Base-by-base conservation (phyloP, 2,888 invertebrate species). In the Pandemis corylana region DNA sequence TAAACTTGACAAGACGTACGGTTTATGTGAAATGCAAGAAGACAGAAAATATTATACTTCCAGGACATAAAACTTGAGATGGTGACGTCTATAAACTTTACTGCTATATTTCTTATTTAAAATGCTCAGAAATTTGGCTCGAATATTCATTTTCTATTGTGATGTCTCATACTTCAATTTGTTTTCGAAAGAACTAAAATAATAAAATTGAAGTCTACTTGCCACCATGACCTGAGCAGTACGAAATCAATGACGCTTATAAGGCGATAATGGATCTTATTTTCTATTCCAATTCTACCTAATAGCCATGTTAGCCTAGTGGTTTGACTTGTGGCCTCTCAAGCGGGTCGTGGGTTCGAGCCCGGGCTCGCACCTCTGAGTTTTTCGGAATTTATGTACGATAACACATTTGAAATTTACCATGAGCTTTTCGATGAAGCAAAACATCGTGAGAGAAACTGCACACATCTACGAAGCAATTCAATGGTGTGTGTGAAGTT, bases 11-110 rank as follows among this genome's bases (percentile, higher is more conserved):
- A 67, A 56, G 66, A 51, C 66, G 56, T 70, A 49, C 66, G 67
- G 51, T 74, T 75, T 71, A 75, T 75, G 70, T 63, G 66, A 63
- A 67, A 75, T 71, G 66, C 75, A 75, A 70, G 69, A 65, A 69
- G 75, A 67, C 70, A 67, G 75, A 75, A 74, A 74, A 75, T 75
- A 67, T 70, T 68, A 68, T 75, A 75, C 70, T 67, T 71, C 44
- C 41, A 44, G n/a, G 10, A 63, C 67, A 71, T 75, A 75, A 74
- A 75, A 75, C 70, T 71, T 71, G 70, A 63, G 51, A 75, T 75
- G 70, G 70, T 56, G 53, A 71, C 62, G 53, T 61, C 53, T 67
- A 62, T 74, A 70, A 75, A 75, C 41, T 75, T 72, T 76, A 76
- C 59, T 72, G 63, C 64, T 46, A 72, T 76, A 72, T 72, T 72